Evolutionary conservation across 2,113 vertebrate genomes (phyloP), one percentile per base, ranked within the genome.

Genomic region (Gallinago media): DNA sequence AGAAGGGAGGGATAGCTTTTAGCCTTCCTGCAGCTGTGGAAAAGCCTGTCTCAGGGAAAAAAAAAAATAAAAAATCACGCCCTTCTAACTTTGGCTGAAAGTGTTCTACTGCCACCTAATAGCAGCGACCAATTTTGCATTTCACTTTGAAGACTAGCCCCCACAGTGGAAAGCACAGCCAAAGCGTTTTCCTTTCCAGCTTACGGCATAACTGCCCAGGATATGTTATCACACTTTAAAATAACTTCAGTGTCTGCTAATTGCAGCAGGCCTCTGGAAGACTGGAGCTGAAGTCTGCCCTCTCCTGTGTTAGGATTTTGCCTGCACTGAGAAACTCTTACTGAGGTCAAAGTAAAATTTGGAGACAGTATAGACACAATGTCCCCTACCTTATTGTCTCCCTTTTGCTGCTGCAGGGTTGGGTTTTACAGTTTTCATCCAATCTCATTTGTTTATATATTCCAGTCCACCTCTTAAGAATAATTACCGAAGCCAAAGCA

Each of bases 81-180:
- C 88, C 83, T 87, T 56, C 66, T 82, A 74, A 90, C 84, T 94
- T 81, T 34, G 85, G 66, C 85, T 89, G 86, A 85, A 91, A 96
- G 96, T 0, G 36, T 96, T 95, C 95, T 97, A 93, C 96, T 95
- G 96, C 91, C 96, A 96, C 86, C 95, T 96, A 96, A 97, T 91
- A 96, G 91, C 86, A 91, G 94, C 70, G 78, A 75, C 44, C 65
- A 95, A 95, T 66, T 94, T 75, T 91, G 83, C 95, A 96, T 80
- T 94, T 89, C 80, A 16, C 50, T 91, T 75, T 59, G 70, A 91
- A 86, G 66, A 63, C 32, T 19, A 38, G 21, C 32, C 65, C 62
- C 49, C 31, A 31, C 49, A 36, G 72, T 21, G 68, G 72, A 65
- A 78, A 92, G 40, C 68, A 40, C 5, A 38, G 79, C 29, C 52